Conservation (phyloP, 2,888 invertebrate genomes). For the Gnatocerus cornutus region DNA sequence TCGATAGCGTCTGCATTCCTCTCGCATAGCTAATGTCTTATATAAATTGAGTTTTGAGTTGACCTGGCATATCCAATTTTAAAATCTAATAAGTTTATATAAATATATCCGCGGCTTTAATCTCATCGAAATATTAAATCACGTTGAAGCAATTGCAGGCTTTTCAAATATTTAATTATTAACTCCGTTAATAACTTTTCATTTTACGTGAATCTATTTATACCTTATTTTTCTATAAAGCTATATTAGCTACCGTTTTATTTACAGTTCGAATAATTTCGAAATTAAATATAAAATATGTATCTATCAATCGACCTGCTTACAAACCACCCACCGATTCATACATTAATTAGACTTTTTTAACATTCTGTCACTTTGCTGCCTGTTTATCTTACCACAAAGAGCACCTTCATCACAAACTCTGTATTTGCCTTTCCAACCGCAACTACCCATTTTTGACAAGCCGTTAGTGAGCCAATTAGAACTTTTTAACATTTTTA, state of each 20-base stretch:
- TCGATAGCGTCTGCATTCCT: conserved; percentile 14
- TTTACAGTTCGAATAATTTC: too few species aligned
- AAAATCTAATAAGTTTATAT: background rate
- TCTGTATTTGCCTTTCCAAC: background rate
- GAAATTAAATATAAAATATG: too few species aligned
- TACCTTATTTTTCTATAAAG: too few species aligned
- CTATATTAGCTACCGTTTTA: too few species aligned
- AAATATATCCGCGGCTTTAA: background rate
- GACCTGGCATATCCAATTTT: background rate
- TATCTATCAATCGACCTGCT: too few species aligned
- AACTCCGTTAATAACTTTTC: too few species aligned
- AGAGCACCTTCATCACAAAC: background rate
- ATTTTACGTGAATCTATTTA: too few species aligned
- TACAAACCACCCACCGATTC: background rate
- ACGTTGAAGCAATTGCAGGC: too few species aligned
- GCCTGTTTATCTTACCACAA: background rate
- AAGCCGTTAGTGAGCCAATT: conserved; percentile 17
- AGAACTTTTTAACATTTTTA: conserved; percentile 30
- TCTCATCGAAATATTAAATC: too few species aligned
- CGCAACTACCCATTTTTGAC: conserved; percentile 1
- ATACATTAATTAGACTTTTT: background rate
- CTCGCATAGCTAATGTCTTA: conserved; percentile 5
- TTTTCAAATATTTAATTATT: too few species aligned
- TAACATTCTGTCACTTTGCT: background rate
- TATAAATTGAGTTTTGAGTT: background rate